Conservation (phyloP, 2,113 vertebrate species). For the Aptenodytes forsteri region DNA sequence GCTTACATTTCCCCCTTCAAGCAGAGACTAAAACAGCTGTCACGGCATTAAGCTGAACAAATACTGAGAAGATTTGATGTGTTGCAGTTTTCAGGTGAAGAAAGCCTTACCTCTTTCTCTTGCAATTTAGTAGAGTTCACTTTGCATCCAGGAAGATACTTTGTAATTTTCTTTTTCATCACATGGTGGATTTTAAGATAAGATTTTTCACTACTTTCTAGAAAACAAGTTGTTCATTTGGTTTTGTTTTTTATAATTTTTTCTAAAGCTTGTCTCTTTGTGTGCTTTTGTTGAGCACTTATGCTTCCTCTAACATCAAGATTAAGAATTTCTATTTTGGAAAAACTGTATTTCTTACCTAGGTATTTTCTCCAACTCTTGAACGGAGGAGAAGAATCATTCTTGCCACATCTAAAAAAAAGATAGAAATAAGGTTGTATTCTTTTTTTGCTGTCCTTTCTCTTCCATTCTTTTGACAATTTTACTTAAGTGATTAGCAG, state of each 20-base stretch:
- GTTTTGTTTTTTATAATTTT: neutral
- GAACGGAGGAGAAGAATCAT: neutral
- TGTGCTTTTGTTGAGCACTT: neutral
- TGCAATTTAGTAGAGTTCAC: slow-evolving; percentile 5
- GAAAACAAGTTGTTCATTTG: neutral
- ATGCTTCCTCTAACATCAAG: neutral
- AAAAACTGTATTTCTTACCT: neutral
- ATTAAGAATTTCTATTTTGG: neutral
- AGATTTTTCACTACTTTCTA: neutral
- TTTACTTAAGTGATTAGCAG: neutral
- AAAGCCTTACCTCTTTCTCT: slow-evolving; percentile 54
- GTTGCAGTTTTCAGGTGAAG: neutral
- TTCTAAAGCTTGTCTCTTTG: neutral
- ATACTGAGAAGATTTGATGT: neutral
- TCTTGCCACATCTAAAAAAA: neutral
- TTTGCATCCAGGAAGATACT: neutral
- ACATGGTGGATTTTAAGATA: neutral
- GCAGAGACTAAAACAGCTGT: neutral
- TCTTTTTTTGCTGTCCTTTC: neutral
- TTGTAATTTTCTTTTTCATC: neutral
- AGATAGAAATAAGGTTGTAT: neutral
- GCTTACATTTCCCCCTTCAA: neutral
- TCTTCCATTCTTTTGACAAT: neutral
- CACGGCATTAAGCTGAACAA: rapidly evolving
- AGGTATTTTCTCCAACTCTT: neutral